These are phyloP conservation scores for Riptortus pedestris DNA, from an alignment of 1,140 invertebrate species.

Conservation along the genomic window DNA sequence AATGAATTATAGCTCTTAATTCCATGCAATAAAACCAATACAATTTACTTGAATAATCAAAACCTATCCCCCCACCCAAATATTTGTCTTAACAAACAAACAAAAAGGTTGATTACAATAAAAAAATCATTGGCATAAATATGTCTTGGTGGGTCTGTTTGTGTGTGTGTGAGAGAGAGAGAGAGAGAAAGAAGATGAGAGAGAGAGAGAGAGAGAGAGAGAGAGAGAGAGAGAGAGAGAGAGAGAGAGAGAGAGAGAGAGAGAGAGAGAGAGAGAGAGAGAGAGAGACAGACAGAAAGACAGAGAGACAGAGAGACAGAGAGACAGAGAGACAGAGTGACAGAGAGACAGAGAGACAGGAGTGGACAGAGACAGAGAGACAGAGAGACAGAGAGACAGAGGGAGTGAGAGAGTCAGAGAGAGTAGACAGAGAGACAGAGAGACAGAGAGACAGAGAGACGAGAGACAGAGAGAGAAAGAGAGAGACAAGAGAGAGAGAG, in stretches of 20 bases:
- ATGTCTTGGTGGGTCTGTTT: background rate
- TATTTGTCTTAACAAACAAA: too few relatives aligned
- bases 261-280: slow-evolving; percentile 8
- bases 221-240: background rate
- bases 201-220: background rate
- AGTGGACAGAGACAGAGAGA: background rate
- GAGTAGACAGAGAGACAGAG: background rate
- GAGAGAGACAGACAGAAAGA: too few relatives aligned
- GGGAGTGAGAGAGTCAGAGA: background rate
- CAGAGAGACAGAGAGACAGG: too few relatives aligned
- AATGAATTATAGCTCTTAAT: too few relatives aligned
- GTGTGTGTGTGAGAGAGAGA: slow-evolving; percentile 7
- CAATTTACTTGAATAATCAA: too few relatives aligned
- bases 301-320: background rate
- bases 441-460: background rate
- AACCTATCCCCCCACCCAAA: too few relatives aligned
- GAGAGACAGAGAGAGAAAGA: slow-evolving; percentile 2
- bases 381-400: slow-evolving; percentile 2
- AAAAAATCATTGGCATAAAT: too few relatives aligned
- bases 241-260: slow-evolving; percentile 16
- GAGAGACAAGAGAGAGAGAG: background rate
- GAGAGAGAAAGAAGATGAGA: slow-evolving; percentile 3
- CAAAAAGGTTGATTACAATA: too few relatives aligned
- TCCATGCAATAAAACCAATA: too few relatives aligned
- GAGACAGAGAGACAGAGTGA: slow-evolving; percentile 4